Evolutionary conservation across 2,113 vertebrate genomes (phyloP).

Genomic region (Lethenteron reissneri): DNA sequence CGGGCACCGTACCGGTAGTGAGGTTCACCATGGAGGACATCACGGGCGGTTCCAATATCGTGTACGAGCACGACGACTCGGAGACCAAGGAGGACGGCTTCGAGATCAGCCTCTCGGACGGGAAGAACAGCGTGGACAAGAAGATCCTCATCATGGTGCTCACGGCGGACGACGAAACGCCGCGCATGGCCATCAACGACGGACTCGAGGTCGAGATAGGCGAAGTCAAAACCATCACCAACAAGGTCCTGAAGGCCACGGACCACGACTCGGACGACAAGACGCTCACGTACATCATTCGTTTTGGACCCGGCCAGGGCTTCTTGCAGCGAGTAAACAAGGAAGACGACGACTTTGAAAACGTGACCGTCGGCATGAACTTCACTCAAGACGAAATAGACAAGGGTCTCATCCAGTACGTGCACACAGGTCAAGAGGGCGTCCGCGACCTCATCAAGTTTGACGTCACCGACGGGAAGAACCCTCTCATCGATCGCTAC

Average conservation of each 20-base stretch:
- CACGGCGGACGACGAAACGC: slow-evolving; percentile 21
- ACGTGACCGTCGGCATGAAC: slow-evolving; percentile 21
- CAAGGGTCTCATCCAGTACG: slow-evolving; percentile 17
- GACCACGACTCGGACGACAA: slow-evolving; percentile 23
- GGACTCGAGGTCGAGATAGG: slow-evolving; percentile 19
- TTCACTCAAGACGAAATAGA: slow-evolving; percentile 28
- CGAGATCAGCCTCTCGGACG: slow-evolving; percentile 21
- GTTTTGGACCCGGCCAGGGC: slow-evolving; percentile 17
- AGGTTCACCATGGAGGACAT: slow-evolving; percentile 25
- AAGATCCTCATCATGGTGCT: slow-evolving; percentile 20
- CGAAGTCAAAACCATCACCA: slow-evolving; percentile 20
- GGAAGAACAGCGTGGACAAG: slow-evolving; percentile 18
- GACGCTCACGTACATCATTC: slow-evolving; percentile 21
- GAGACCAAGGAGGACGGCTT: slow-evolving; percentile 24
- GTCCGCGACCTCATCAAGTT: slow-evolving; percentile 23
- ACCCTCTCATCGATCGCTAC: slow-evolving; percentile 18
- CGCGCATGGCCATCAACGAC: slow-evolving; percentile 17
- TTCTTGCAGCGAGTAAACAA: slow-evolving; percentile 34
- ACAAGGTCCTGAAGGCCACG: slow-evolving; percentile 20
- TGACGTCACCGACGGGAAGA: slow-evolving; percentile 28
- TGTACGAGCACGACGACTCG: slow-evolving; percentile 27
- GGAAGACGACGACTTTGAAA: slow-evolving; percentile 21
- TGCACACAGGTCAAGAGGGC: slow-evolving; percentile 18
- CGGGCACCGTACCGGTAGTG: slow-evolving; percentile 12
- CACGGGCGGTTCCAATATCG: slow-evolving; percentile 19